Evolutionary conservation across 2,113 vertebrate species (phyloP), one percentile per base, ranked within the genome.

Genomic region (Pseudopodoces humilis): DNA sequence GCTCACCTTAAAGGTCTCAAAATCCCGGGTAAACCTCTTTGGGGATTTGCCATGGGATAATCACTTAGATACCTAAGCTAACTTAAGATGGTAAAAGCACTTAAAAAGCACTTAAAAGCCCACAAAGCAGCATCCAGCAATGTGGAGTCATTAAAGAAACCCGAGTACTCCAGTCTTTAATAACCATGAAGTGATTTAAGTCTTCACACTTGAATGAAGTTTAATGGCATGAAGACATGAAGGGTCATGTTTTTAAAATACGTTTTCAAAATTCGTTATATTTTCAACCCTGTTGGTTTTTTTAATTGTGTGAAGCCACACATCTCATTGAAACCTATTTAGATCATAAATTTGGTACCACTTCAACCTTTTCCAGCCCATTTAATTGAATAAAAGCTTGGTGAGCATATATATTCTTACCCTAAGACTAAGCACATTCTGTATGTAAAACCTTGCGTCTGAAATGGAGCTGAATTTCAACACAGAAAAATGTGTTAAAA

Each of bases 61-160:
- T 62, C 76, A 43, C 55, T 89, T 68, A 78, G 88, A 41, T 39
- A 78, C 22, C 89, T 81, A 71, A 94, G 65, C 59, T 68, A 86
- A 74, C 49, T 91, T 91, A 89, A 91, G 93, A 79, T 53, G 21
- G 44, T 78, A 89, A 84, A 95, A 94, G 77, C 56, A 91, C 60
- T 92, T 88, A 46, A 94, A 93, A 80, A 85, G 53, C 82, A 62
- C 90, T 86, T 80, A 74, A 53, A 88, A 55, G 35, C 56, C 78
- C 76, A 56, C 67, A 87, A 76, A 94, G 55, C n/a, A 87, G 46
- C 67, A 89, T 33, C 70, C 67, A 92, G 82, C n/a, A 63, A 69
- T 3, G 43, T 50, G 56, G 64, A 85, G 11, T 62, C 63, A 78
- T 84, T 86, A 65, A 86, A 86, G 70, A 62, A 55, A 72, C 33